phyloP scores from a whole-genome alignment of 2,113 vertebrate genomes.

The Dinomys branickii region DNA sequence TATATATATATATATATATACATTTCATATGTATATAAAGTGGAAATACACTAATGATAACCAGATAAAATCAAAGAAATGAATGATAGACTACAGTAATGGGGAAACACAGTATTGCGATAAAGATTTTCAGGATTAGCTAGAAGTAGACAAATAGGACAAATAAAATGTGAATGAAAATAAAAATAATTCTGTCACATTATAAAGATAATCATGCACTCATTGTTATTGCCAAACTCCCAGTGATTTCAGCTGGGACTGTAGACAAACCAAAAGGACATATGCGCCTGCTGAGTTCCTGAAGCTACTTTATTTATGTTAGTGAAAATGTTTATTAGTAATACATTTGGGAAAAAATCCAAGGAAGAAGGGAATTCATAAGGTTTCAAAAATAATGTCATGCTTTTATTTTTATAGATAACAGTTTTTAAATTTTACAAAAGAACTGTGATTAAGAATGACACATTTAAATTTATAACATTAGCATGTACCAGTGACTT shows the following conservation, averaged over 20 bases:
- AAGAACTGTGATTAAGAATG: not conserved
- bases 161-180: not conserved
- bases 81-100: not conserved
- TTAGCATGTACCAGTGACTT: conserved; percentile 42
- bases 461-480: not conserved
- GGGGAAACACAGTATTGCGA: not conserved
- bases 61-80: not conserved
- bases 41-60: not conserved
- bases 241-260: not conserved
- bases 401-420: not conserved
- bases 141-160: not conserved
- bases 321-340: not conserved
- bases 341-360: not conserved
- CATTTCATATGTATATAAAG: not conserved
- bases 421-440: not conserved
- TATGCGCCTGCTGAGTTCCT: not conserved
- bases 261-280: conserved; percentile 1
- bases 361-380: not conserved
- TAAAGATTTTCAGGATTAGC: not conserved
- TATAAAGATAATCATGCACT: not conserved
- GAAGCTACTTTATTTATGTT: not conserved
- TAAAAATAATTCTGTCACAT: not conserved
- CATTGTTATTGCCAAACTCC: not conserved
- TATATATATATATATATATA: not conserved
- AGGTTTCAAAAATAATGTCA: not conserved